Conservation (phyloP, 2,888 invertebrate species). For the Heliconius hortense region DNA sequence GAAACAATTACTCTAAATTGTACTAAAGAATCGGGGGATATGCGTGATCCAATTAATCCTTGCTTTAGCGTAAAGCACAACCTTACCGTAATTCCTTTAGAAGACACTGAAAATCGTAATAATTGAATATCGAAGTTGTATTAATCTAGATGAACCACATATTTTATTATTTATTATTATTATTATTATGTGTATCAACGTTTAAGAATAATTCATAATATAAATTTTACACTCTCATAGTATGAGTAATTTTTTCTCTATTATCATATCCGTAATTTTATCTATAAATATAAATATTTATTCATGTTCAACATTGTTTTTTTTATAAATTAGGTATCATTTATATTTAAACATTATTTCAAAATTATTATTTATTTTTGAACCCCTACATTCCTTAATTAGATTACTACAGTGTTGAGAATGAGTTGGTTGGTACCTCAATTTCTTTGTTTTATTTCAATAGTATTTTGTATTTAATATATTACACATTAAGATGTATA, state of each 20-base stretch:
- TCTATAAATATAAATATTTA: neutral
- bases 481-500: no score
- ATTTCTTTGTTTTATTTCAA: no score
- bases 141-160: neutral
- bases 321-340: neutral
- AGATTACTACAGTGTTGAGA: no score
- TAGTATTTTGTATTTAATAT: no score
- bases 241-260: neutral
- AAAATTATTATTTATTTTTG: no score
- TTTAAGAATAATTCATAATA: neutral
- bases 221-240: neutral
- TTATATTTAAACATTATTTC: no score
- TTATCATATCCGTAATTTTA: neutral
- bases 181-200: neutral
- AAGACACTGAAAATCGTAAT: slow-evolving; percentile 38
- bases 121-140: neutral
- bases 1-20: slow-evolving; percentile 54
- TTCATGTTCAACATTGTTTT: neutral
- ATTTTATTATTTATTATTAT: no score
- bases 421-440: no score
- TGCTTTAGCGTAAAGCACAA: slow-evolving; percentile 66
- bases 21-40: slow-evolving; percentile 56
- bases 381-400: no score
- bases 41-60: slow-evolving; percentile 71
- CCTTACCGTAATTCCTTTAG: slow-evolving; percentile 69